These are phyloP conservation scores for Caenorhabditis becei DNA, from an alignment of 2,888 invertebrate genomes.

Conservation along the genomic window DNA sequence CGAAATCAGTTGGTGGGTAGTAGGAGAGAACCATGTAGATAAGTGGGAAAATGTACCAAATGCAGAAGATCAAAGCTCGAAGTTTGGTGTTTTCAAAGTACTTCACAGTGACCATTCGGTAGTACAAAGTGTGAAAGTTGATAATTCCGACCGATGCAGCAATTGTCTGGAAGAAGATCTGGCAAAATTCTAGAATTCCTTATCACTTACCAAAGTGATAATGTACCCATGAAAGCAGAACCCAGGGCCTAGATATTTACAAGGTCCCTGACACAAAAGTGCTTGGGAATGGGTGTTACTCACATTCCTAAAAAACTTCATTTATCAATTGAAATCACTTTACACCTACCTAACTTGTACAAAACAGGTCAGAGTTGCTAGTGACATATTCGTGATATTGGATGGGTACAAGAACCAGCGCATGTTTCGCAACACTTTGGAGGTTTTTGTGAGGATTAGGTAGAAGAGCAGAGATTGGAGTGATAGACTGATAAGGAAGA, in stretches of 20 bases:
- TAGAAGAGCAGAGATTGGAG: slow-evolving; percentile 24
- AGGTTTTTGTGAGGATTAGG: slow-evolving; percentile 27
- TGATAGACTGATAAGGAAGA: background rate
- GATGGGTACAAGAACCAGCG: slow-evolving; percentile 41
- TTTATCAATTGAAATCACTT: background rate
- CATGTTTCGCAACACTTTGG: slow-evolving; percentile 27
- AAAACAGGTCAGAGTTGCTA: slow-evolving; percentile 20
- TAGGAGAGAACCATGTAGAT: slow-evolving; percentile 28
- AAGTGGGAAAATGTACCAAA: slow-evolving; percentile 21
- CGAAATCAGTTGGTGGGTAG: slow-evolving; percentile 38
- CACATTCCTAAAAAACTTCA: slow-evolving; percentile 3
- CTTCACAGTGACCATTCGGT: slow-evolving; percentile 39
- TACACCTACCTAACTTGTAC: slow-evolving; percentile 25
- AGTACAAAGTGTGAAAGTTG: slow-evolving; percentile 45
- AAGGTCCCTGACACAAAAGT: slow-evolving; percentile 49
- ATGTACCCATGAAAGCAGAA: slow-evolving; percentile 50
- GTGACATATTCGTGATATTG: slow-evolving; percentile 7
- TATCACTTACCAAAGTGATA: slow-evolving; percentile 27
- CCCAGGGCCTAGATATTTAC: slow-evolving; percentile 24
- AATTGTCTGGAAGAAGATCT: too few species aligned
- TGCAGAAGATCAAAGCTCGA: slow-evolving; percentile 16
- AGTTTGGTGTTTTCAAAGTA: slow-evolving; percentile 12
- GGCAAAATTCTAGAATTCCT: too few species aligned
- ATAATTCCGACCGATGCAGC: slow-evolving; percentile 3
- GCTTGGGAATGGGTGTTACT: slow-evolving; percentile 44